Base-by-base conservation (phyloP, 2,888 invertebrate species). In the Phengaris arion region DNA sequence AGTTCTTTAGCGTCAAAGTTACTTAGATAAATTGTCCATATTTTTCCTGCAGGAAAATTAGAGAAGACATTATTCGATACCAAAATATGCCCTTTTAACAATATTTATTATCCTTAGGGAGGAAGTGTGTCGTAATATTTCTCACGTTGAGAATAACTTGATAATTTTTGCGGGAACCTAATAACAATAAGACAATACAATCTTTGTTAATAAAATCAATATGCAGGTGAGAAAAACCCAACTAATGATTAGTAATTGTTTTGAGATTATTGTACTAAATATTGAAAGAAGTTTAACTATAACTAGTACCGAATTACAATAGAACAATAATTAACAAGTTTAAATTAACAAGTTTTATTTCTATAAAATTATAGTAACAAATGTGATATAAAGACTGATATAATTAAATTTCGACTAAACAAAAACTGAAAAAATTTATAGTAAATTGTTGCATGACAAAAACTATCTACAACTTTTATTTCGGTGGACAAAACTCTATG, bases 131-230 rank as follows among this genome's bases (percentile, higher is more conserved):
- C 72, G 12, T 72, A 72, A 72, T 54, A 35, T 72, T 54, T 72
- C 72, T 54, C 72, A 72, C 72, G 51, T 72, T 35, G 54, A 72
- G 72, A 72, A 52, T 35, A 72, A 70, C 51, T 70, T 52, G 72
- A 22, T 72, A 35, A 35, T 72, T 72, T 52, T 52, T 51, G 72
- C 13, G 45, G 54, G 72, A 72, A 13, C 10, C 6, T 12, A 12
- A 22, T 9, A 52, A 72, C 54, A 72, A 72, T 72, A 72, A 54
- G 52, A 72, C 72, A 72, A 72, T 72, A 35, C 51, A 13, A 72
- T 72, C 72, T 52, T 72, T 72, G 52, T 72, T 72, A 35, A 54
- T 35, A 35, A 22, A 35, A 35, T 13, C 51, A 15, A 70, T 10
- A n/a, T 51, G 12, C 15, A 22, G 54, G 52, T 35, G 13, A n/a